phyloP scores from a whole-genome alignment of 2,797 vertebrate species.

The Micromesistius poutassou region DNA sequence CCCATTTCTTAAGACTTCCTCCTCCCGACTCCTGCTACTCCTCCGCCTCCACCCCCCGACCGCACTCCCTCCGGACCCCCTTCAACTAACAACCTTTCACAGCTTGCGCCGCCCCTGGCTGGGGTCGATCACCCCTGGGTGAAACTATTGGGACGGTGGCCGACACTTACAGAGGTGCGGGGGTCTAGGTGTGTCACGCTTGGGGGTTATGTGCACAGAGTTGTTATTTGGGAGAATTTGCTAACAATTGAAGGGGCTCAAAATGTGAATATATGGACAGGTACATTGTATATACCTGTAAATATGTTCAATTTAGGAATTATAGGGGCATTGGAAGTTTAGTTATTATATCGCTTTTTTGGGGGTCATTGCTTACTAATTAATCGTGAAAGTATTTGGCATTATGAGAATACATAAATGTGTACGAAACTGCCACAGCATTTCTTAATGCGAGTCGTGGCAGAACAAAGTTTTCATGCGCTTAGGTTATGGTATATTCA shows the following conservation, averaged over 20 bases:
- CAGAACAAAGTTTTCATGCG: no score
- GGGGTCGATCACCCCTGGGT: slow-evolving; percentile 13
- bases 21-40: slow-evolving; percentile 3
- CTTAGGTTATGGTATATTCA: no score
- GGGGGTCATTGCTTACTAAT: no score
- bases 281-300: background rate
- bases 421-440: no score
- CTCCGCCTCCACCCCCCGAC: slow-evolving; percentile 22
- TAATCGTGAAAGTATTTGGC: no score
- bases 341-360: no score
- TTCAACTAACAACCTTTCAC: background rate
- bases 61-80: slow-evolving; percentile 5
- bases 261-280: slow-evolving; percentile 30
- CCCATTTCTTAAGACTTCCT: slow-evolving; percentile 21
- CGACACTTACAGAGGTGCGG: background rate
- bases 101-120: slow-evolving; percentile 16
- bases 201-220: background rate
- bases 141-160: background rate
- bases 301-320: no score
- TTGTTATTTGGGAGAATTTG: background rate
- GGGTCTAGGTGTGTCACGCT: background rate
- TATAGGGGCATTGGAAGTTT: no score
- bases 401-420: no score
- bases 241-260: background rate
- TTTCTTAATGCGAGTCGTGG: no score